Conservation (phyloP, 2,888 invertebrate genomes). For the Eremobia ochroleuca region DNA sequence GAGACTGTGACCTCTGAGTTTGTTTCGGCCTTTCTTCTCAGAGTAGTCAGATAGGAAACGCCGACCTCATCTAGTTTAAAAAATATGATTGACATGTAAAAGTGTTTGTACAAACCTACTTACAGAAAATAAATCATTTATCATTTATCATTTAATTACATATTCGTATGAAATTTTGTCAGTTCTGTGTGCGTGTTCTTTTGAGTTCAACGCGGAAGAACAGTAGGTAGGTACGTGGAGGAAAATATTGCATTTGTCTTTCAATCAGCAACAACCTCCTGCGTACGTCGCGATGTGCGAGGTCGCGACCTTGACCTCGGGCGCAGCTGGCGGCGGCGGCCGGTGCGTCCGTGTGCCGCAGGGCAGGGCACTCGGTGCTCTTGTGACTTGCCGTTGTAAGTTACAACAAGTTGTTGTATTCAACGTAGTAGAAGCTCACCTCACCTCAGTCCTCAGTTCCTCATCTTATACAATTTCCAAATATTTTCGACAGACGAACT, state of each 20-base stretch:
- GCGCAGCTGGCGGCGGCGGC: background rate
- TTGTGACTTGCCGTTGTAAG: no score
- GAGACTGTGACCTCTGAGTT: no score
- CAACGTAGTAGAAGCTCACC: background rate
- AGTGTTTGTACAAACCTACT: no score
- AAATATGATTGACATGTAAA: no score
- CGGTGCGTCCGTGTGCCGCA: background rate
- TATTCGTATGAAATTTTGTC: background rate
- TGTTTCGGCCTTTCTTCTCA: no score
- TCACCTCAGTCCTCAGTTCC: background rate
- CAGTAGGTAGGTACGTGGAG: background rate
- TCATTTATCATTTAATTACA: no score
- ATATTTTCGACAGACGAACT: background rate
- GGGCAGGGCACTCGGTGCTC: background rate
- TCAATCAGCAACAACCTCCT: conserved; percentile 8
- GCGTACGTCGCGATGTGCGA: background rate
- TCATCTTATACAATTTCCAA: background rate
- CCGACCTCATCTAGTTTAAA: no score
- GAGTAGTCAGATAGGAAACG: no score
- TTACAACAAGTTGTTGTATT: no score
- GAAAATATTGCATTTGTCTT: background rate
- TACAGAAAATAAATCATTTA: no score
- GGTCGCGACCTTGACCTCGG: conserved; percentile 18
- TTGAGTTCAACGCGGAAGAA: background rate
- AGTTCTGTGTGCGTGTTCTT: background rate